Conservation (phyloP, 2,888 invertebrate species). For the Catonia carolina region DNA sequence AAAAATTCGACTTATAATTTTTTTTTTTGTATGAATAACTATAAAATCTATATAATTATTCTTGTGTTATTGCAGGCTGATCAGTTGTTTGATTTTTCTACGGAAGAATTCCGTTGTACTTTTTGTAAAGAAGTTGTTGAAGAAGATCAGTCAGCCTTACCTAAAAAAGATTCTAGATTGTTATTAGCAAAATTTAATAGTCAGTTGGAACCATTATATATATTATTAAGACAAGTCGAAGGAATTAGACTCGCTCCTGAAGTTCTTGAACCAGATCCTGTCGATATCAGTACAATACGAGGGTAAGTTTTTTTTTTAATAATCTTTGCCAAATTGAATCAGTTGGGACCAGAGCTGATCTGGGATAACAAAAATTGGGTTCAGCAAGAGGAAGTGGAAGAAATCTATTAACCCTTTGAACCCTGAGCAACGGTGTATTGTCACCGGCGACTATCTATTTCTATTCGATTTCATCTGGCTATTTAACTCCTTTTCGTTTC, state of each 20-base stretch:
- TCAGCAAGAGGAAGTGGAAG: too few species aligned
- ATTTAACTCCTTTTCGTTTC: too few species aligned
- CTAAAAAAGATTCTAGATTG: slow-evolving; percentile 86
- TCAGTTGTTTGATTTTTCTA: slow-evolving; percentile 77
- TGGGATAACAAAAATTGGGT: background rate
- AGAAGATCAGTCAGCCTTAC: slow-evolving; percentile 88
- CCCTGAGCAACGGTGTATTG: too few species aligned
- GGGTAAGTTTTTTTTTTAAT: slow-evolving; percentile 47
- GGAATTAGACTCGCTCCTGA: slow-evolving; percentile 89
- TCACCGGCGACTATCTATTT: too few species aligned
- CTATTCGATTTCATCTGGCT: too few species aligned
- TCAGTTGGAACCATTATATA: slow-evolving; percentile 87
- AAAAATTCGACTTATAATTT: too few species aligned
- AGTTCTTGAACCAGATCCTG: slow-evolving; percentile 90
- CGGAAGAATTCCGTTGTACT: slow-evolving; percentile 82
- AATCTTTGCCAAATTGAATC: too few species aligned
- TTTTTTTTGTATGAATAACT: too few species aligned
- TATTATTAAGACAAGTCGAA: slow-evolving; percentile 82
- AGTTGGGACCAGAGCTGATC: background rate
- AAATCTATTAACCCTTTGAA: too few species aligned
- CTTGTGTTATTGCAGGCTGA: slow-evolving; percentile 73
- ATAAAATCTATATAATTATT: too few species aligned
- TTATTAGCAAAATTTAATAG: slow-evolving; percentile 90
- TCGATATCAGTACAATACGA: slow-evolving; percentile 77
- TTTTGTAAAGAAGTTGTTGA: slow-evolving; percentile 84